Evolutionary conservation across 2,797 vertebrate species (phyloP), one percentile per base, ranked within the genome.

Genomic region (Triplophysa bombifrons): DNA sequence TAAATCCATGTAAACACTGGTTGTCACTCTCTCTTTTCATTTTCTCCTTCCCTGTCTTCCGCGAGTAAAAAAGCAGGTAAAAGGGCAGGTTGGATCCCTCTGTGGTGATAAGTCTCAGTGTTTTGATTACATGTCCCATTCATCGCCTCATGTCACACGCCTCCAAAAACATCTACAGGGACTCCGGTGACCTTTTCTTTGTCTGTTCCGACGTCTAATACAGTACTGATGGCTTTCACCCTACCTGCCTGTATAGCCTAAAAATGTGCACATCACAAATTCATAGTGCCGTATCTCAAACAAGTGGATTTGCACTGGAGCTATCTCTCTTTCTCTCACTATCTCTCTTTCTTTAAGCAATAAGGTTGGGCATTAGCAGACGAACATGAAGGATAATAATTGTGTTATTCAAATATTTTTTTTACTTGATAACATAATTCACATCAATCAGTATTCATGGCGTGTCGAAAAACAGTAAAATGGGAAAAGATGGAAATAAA

Each of bases 51-150:
- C 56, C 16, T 75, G 41, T 70, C 13, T 44, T 78, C 19, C 25
- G 3, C 17, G 22, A 46, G 27, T 77, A 55, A 69, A 60, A n/a
- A 61, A 10, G 74, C 51, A 60, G 65, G 41, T 41, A 0, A 76
- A 74, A 78, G 44, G 76, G 76, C 76, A 78, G 27, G 25, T 51
- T 79, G 76, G 20, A 65, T 55, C 68, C 71, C 58, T 22, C 16
- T 55, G 68, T 72, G 58, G 30, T 72, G 76, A 64, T 79, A 72
- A 63, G 64, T 72, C 60, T 65, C 20, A 38, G 58, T 64, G 69
- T 65, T 72, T 34, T 72, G 77, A 72, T 72, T 79, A 72, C 22
- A 19, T 34, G 34, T 66, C 77, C 38, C 38, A 72, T 79, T 79
- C 77, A 72, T 66, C 1, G 69, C 19, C 60, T 66, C 11, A 48